Evolutionary conservation across 2,888 invertebrate genomes (phyloP), one percentile per base, ranked within the genome.

Genomic region (Choristoneura rosaceana): DNA sequence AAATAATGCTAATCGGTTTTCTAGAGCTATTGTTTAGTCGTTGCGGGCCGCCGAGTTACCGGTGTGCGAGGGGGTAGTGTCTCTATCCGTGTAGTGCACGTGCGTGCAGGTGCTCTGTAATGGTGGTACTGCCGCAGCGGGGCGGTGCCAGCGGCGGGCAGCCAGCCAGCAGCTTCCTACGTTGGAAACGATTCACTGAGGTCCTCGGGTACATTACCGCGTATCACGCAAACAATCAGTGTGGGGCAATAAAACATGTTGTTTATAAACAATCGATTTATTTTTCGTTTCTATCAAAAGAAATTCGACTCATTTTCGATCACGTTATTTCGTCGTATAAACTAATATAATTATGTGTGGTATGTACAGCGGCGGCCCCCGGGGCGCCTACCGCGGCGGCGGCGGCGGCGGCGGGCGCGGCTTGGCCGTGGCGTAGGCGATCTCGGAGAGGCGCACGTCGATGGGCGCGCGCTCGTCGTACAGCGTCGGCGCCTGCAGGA

Each of bases 401-500:
- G 73, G 90, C 77, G 90, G 90, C 74, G 92, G 91, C 76, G 90
- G 88, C 66, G 90, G 91, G 65, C 93, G 97, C 81, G 97, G 98
- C 94, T 97, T 98, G 89, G 97, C 97, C 85, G 98, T 97, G 82
- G 97, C 97, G 84, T 97, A 97, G 84, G 97, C 98, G 84, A 98
- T 98, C 95, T 98, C 98, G 73, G 98, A 98, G 78, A 98, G 95
- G 85, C 96, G 96, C 84, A 98, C 96, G 93, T 98, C 97, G 87
- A 98, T 97, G 77, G 98, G 97, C 82, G 96, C 96, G 80, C 98
- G 96, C 87, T 97, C 97, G 93, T 98, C 98, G 95, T 99, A 99
- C 76, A 99, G 95, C 74, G 98, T 98, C 60, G 99, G 99, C 76
- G 99, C 99, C 94, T 98, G 98, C 79, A 99, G 95, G 85, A 99